These are phyloP conservation scores for Patella ulyssiponensis DNA, from an alignment of 2,888 invertebrate species.

Conservation along the genomic window DNA sequence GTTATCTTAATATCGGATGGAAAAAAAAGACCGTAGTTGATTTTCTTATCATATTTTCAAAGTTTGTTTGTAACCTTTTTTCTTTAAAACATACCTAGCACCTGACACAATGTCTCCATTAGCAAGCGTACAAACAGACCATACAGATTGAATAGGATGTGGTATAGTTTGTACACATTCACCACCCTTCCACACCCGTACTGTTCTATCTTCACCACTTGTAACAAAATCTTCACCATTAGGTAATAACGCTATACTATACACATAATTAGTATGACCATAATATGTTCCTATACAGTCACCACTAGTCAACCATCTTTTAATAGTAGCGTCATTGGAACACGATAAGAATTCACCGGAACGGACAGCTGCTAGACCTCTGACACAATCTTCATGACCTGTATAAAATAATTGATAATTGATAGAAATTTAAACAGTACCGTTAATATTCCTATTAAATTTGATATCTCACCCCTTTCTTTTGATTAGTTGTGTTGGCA, in stretches of 20 bases:
- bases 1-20: too few relatives aligned
- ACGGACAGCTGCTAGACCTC: constrained; percentile 82
- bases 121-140: constrained; percentile 85
- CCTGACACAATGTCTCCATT: constrained; percentile 94
- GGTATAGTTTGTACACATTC: constrained; percentile 77
- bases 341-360: constrained; percentile 84
- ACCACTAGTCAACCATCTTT: constrained; percentile 85
- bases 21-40: too few relatives aligned
- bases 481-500: too few relatives aligned
- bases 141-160: constrained; percentile 90
- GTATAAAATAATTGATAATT: constrained; percentile 44
- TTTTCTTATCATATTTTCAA: too few relatives aligned
- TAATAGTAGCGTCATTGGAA: constrained; percentile 91
- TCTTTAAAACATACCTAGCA: constrained; percentile 73
- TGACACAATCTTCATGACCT: constrained; percentile 94
- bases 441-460: background rate
- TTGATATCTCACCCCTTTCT: too few relatives aligned
- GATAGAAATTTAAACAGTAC: background rate
- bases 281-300: constrained; percentile 78
- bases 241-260: constrained; percentile 75
- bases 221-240: constrained; percentile 81
- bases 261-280: constrained; percentile 92
- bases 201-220: constrained; percentile 89
- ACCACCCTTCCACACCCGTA: constrained; percentile 83
- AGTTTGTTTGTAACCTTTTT: too few relatives aligned